Conservation (phyloP, 2,113 vertebrate species). For the Chionis minor region DNA sequence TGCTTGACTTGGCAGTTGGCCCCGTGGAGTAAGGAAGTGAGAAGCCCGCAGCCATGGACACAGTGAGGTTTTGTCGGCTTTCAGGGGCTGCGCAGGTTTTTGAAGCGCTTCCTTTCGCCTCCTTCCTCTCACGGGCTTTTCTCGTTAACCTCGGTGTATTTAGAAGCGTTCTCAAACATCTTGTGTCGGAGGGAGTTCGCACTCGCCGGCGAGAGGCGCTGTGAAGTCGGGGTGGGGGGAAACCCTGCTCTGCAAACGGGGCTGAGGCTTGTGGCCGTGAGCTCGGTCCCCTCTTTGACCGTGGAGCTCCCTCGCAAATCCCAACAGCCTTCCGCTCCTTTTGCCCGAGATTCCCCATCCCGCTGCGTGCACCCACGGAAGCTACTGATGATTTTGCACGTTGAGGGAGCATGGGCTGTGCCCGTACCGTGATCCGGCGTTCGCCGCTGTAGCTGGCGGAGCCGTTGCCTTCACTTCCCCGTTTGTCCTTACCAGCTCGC, state of each 20-base stretch:
- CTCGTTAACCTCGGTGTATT: neutral
- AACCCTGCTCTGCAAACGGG: neutral
- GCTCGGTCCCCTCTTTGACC: neutral
- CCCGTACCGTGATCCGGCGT: fast-evolving
- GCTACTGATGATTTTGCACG: fast-evolving
- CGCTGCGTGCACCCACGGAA: fast-evolving
- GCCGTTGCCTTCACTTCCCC: neutral
- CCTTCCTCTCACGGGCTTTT: neutral
- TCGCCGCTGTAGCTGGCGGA: neutral
- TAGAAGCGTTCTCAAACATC: neutral
- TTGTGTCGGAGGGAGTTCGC: neutral
- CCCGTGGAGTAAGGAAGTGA: neutral
- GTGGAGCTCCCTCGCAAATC: neutral
- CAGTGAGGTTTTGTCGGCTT: neutral
- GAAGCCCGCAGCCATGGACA: neutral
- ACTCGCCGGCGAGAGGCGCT: neutral
- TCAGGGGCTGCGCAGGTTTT: neutral
- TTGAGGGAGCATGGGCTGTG: neutral
- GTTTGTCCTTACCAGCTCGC: neutral
- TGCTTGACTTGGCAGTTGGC: neutral
- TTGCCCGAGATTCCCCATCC: neutral
- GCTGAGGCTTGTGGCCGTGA: neutral
- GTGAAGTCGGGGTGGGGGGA: neutral
- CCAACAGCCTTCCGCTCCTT: neutral
- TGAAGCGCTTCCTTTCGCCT: neutral